Base-by-base conservation (phyloP, 2,113 vertebrate species). In the Sapayoa aenigma region DNA sequence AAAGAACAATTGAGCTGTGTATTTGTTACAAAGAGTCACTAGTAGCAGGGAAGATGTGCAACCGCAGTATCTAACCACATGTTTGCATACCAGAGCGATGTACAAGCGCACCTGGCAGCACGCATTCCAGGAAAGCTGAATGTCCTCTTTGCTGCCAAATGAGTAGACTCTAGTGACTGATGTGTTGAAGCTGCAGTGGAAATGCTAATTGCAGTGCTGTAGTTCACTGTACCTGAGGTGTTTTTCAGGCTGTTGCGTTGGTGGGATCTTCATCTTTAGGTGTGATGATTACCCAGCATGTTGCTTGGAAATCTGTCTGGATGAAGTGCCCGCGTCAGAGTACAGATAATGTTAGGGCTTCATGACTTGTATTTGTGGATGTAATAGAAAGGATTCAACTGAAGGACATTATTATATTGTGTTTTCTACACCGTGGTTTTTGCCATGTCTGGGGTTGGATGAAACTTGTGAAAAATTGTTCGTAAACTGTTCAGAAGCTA, bases 1-100 rank as follows among this genome's bases (percentile, higher is more conserved):
- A 55, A 80, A 66, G 14, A 60, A 33, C 10, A 74, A 47, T 20
- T 21, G 12, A 66, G 14, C 18, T 50, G 6, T 52, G 24, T 55
- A 21, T 79, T 66, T 87, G 6, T 74, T 69, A 39, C 25, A 37
- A 8, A 37, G 44, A 25, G 14, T 59, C 84, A 46, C 18, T 75
- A 50, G 83, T 31, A 67, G 35, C 11, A 63, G 60, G 25, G 35
- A 67, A 27, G 59, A 52, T 67, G 30, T 44, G 49, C 55, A 74
- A 30, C 71, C 74, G 20, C 72, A 74, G 0, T 74, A 44, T 76
- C 35, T 95, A 92, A 87, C 94, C 75, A 72, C 90, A 63, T 18
- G 27, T 95, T 96, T 96, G 90, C 87, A 95, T 95, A 92, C 44
- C 30, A 56, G 33, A 41, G 46, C 47, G 79, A 16, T 8, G 15